Base-by-base conservation (phyloP, 35 echinoderm and acorn worm species). In the Patiria miniata region DNA sequence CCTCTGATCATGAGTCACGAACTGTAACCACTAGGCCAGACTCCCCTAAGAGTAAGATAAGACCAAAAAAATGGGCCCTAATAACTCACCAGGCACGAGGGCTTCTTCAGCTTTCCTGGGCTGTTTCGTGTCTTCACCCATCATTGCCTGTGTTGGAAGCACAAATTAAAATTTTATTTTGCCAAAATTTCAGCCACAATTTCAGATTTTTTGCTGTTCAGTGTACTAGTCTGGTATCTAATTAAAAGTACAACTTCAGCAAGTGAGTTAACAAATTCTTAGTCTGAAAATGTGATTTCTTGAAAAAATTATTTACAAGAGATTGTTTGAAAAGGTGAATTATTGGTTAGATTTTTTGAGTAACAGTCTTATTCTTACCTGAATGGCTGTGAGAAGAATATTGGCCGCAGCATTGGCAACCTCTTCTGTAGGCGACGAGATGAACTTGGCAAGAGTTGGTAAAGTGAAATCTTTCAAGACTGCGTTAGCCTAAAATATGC, bases 391-490 rank as follows among this genome's bases (percentile, higher is more conserved):
- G 12, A 93, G 68, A 18, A 97, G 79, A 39, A 97, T 85, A 18
- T 77, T 86, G 19, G 86, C 91, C 19, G 84, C 95, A 55, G 91
- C 91, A 86, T 80, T 91, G 51, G 87, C 89, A 34, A 93, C 78
- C 23, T 51, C 81, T 79, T 97, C 91, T 12, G 78, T 54, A 3
- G 86, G 33, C 39, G 88, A 88, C 12, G 87, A 83, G 85, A 97
- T 87, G 88, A 60, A 84, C 42, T 87, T 83, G 39, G 83, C 95
- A 37, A 97, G 77, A 39, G 83, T 80, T 33, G 34, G 50, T 30
- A 97, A 69, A 34, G 91, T 85, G 28, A 97, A 83, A 68, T 97
- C 87, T 54, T 86, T 83, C 17, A 97, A 61, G 6, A 97, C 95
- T 33, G 95, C 95, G 40, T 39, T 94, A 8, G 95, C 95, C 95